phyloP scores from a whole-genome alignment of 2,797 vertebrate species.

The Sebastes wilsoni region DNA sequence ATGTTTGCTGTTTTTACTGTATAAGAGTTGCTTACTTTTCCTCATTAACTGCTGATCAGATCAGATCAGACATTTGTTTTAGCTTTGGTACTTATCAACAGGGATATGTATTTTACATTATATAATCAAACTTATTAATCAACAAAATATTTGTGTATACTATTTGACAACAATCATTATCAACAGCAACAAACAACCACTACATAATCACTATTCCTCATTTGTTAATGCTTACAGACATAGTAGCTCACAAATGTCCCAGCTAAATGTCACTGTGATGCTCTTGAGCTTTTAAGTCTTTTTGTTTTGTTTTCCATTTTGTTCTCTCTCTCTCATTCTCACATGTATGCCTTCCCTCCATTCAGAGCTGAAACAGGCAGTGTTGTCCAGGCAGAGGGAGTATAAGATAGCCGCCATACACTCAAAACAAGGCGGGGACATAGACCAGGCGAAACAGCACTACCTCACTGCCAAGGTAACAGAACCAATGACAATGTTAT shows the following conservation, averaged over 20 bases:
- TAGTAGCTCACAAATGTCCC: not conserved
- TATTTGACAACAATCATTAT: not conserved
- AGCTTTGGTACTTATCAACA: not conserved
- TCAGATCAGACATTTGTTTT: not conserved
- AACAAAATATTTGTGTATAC: not conserved
- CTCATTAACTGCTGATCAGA: not conserved
- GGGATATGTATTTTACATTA: not conserved
- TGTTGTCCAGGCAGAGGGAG: slow-evolving; percentile 86
- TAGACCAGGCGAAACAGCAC: slow-evolving; percentile 79
- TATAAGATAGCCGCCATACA: slow-evolving; percentile 90
- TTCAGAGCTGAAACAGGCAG: slow-evolving; percentile 77
- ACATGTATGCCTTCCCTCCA: not conserved
- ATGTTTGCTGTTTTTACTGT: not conserved
- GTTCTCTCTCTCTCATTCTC: not conserved
- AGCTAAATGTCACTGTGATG: not conserved
- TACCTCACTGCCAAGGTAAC: slow-evolving; percentile 88
- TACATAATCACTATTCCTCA: not conserved
- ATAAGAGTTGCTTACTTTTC: not conserved
- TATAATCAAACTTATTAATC: not conserved
- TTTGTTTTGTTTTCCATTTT: too few species aligned
- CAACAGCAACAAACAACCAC: too few species aligned
- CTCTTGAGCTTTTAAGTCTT: not conserved
- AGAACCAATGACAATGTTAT: not conserved
- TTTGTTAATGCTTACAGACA: not conserved
- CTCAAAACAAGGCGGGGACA: slow-evolving; percentile 86